Evolutionary conservation across 2,888 invertebrate genomes (phyloP).

Genomic region (Prosapia bicincta): DNA sequence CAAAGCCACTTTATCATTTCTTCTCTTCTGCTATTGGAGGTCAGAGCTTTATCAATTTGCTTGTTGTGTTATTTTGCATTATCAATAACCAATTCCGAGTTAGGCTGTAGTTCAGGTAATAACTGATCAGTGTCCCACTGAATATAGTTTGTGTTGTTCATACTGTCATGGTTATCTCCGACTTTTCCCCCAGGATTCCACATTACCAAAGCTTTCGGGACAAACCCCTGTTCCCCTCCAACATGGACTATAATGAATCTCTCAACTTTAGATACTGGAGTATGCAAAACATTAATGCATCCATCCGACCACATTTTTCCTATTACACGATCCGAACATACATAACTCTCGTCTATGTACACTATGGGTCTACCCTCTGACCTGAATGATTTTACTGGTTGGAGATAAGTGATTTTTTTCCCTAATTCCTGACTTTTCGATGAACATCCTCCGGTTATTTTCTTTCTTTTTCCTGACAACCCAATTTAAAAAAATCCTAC

Average conservation of each 20-base stretch:
- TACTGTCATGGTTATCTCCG: conserved; percentile 8
- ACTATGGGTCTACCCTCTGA: background rate
- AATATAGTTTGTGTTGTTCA: no score
- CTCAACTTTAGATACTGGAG: no score
- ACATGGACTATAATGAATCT: background rate
- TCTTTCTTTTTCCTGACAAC: conserved; percentile 1
- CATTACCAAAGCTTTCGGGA: background rate
- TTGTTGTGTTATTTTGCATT: conserved; percentile 4
- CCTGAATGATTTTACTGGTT: background rate
- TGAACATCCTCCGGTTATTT: background rate
- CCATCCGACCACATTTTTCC: conserved; percentile 3
- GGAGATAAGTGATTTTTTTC: conserved; percentile 6
- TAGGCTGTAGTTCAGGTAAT: background rate
- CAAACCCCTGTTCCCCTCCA: no score
- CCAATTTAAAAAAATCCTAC: background rate
- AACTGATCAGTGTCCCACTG: no score
- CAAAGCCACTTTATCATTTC: conserved; percentile 4
- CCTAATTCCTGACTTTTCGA: background rate
- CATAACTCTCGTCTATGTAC: background rate
- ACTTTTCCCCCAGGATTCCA: conserved; percentile 1
- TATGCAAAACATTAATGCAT: background rate
- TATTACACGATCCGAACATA: background rate
- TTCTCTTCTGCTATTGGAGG: background rate
- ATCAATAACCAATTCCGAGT: background rate
- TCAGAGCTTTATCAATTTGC: no score